Evolutionary conservation across 2,113 vertebrate species (phyloP).

Genomic region (Toxotes chatareus): DNA sequence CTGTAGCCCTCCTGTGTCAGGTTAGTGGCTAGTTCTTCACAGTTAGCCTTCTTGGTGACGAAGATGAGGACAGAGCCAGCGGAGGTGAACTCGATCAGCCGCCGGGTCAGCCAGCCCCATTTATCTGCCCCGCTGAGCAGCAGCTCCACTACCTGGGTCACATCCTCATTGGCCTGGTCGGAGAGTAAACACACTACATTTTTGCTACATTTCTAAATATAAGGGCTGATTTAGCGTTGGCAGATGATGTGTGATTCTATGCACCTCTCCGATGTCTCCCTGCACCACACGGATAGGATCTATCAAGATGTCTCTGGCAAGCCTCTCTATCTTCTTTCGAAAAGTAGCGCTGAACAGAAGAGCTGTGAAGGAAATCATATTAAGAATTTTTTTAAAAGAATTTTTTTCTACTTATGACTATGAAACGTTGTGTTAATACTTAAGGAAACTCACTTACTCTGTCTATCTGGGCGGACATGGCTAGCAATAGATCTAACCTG

Average conservation of each 20-base stretch:
- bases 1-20: constrained; percentile 94
- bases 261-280: constrained; percentile 98
- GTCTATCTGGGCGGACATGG: constrained; percentile 96
- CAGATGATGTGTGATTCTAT: not conserved
- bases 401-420: not conserved
- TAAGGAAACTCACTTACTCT: constrained; percentile 88
- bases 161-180: constrained; percentile 94
- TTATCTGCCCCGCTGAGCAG: constrained; percentile 90
- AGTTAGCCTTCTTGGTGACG: constrained; percentile 97
- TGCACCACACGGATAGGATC: constrained; percentile 98
- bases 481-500: constrained; percentile 97
- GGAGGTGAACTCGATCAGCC: constrained; percentile 96
- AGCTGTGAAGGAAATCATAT: constrained; percentile 80
- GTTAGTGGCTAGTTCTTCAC: constrained; percentile 94
- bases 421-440: not conserved
- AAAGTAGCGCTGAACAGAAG: constrained; percentile 98
- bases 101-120: constrained; percentile 94
- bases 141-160: constrained; percentile 97
- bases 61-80: constrained; percentile 96
- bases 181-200: not conserved
- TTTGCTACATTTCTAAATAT: not conserved
- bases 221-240: not conserved
- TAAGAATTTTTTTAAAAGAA: not conserved
- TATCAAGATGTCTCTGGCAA: constrained; percentile 95
- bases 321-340: constrained; percentile 96